These are phyloP conservation scores for Porites cylindrica DNA, from an alignment of 92 coral and sea anemone species.

Conservation along the genomic window DNA sequence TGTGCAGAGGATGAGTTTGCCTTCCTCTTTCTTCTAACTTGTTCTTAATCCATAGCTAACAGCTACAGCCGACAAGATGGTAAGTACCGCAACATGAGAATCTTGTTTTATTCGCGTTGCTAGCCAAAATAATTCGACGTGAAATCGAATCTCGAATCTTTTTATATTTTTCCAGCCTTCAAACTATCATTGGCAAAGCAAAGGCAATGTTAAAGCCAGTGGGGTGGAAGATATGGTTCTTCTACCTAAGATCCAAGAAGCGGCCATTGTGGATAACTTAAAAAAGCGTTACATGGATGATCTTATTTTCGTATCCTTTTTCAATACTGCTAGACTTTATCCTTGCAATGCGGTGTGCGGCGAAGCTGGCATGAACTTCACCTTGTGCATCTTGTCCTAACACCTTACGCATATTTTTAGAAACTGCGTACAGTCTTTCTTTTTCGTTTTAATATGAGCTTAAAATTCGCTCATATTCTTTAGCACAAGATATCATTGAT, in stretches of 20 bases:
- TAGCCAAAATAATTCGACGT: not conserved
- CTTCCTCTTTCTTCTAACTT: not conserved
- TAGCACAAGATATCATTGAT: not conserved
- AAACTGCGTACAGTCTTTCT: not conserved
- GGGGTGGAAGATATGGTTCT: conserved; percentile 99
- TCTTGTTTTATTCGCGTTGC: not conserved
- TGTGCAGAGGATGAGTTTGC: conserved; percentile 8
- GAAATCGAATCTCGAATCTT: not conserved
- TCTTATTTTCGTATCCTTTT: conserved; percentile 97
- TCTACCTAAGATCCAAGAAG: conserved; percentile 96
- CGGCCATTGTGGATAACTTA: conserved; percentile 97
- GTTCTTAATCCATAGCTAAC: conserved; percentile 9
- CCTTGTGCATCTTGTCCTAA: not conserved
- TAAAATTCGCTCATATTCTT: not conserved
- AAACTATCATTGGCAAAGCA: conserved; percentile 98
- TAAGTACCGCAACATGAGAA: conserved; percentile 15
- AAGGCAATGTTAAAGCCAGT: conserved; percentile 96
- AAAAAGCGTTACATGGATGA: conserved; percentile 99
- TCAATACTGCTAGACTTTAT: not conserved
- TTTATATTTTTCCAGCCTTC: conserved; percentile 69
- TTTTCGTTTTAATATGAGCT: not conserved
- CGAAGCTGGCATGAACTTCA: not conserved
- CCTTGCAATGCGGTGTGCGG: not conserved
- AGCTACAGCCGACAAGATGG: conserved; percentile 38
- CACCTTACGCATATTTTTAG: not conserved